phyloP scores from a whole-genome alignment of 2,888 invertebrate genomes.

The Phaonia tiefii region DNA sequence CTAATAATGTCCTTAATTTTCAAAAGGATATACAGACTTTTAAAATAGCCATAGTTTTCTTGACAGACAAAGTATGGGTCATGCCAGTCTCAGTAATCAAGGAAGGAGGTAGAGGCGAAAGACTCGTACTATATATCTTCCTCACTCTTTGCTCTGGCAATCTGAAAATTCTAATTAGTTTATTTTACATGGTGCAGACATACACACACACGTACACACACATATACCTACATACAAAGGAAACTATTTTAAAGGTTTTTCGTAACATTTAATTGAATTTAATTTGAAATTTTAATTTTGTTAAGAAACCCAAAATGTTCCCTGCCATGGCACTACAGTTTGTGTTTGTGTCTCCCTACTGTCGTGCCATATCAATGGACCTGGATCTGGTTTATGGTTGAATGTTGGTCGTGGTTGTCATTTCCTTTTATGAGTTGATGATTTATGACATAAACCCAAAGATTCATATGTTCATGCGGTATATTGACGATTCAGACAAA shows the following conservation, averaged over 20 bases:
- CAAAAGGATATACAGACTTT: slow-evolving; percentile 44
- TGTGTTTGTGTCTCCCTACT: background rate
- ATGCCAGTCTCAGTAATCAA: background rate
- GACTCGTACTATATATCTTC: background rate
- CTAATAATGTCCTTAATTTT: slow-evolving; percentile 65
- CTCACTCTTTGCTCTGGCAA: background rate
- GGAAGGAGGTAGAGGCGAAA: background rate
- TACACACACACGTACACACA: background rate
- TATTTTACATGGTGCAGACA: background rate
- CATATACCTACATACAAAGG: background rate
- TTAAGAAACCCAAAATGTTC: slow-evolving; percentile 13
- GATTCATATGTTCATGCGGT: background rate
- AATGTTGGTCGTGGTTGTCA: slow-evolving; percentile 14
- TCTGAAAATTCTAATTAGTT: slow-evolving; percentile 39
- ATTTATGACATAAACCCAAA: slow-evolving; percentile 23
- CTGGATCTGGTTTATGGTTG: too few species aligned
- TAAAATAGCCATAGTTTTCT: slow-evolving; percentile 19
- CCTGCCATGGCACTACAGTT: background rate
- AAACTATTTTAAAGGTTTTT: slow-evolving; percentile 19
- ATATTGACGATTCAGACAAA: slow-evolving; percentile 3
- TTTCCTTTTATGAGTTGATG: slow-evolving; percentile 35
- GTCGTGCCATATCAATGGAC: background rate
- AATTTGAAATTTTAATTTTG: slow-evolving; percentile 37
- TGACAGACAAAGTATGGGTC: background rate
- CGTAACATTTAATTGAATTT: slow-evolving; percentile 32